Conservation (phyloP, 2,888 invertebrate species). For the Helobdella robusta region DNA sequence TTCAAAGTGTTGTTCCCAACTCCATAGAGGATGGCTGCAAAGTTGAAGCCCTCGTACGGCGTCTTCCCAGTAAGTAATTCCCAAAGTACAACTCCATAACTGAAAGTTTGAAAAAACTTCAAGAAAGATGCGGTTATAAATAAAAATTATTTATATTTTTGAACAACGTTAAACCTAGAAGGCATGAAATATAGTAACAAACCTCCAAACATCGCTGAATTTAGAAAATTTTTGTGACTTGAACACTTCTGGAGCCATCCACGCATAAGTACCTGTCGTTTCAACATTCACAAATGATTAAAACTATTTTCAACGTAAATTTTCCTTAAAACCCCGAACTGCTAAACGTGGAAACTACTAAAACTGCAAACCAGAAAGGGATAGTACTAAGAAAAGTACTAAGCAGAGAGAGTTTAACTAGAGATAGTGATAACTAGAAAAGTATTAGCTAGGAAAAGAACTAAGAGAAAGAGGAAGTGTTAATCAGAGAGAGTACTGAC, state of each 20-base stretch:
- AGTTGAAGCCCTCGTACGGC: constrained; percentile 24
- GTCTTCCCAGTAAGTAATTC: constrained; percentile 66
- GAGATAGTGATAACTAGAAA: no score
- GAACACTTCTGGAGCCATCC: constrained; percentile 97
- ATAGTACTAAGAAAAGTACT: no score
- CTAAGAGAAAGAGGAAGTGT: no score
- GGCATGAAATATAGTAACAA: constrained; percentile 29
- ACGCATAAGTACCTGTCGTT: constrained; percentile 75
- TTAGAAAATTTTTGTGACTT: constrained; percentile 78
- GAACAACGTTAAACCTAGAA: background rate
- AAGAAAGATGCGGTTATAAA: background rate
- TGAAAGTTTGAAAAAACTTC: constrained; percentile 38
- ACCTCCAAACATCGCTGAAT: constrained; percentile 92
- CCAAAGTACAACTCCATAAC: constrained; percentile 89
- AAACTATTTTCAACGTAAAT: no score
- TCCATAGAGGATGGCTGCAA: constrained; percentile 27
- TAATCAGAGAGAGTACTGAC: no score
- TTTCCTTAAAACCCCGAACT: no score
- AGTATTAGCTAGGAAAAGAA: no score
- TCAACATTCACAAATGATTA: no score
- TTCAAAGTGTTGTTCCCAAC: constrained; percentile 26
- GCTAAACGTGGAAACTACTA: no score
- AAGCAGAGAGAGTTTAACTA: no score
- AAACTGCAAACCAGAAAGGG: no score
- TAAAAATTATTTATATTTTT: background rate